Evolutionary conservation across 2,888 invertebrate species (phyloP).

Genomic region (Ichneumon xanthorius): DNA sequence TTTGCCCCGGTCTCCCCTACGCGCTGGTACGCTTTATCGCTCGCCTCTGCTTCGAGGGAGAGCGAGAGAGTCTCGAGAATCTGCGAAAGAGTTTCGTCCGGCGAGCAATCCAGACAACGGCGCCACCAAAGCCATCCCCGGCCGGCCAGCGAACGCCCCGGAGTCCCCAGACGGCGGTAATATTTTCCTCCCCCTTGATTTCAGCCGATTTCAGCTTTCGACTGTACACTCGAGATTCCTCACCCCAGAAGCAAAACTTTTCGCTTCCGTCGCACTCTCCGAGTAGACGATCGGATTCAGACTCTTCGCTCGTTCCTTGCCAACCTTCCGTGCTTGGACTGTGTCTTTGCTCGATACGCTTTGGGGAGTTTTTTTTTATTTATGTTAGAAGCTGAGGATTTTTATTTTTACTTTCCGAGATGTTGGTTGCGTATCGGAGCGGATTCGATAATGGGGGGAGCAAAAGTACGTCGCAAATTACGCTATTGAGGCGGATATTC

Average conservation of each 20-base stretch:
- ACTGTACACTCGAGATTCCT: not conserved
- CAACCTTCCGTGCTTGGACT: not conserved
- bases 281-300: not conserved
- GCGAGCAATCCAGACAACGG: not conserved
- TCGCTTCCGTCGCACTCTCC: conserved; percentile 38
- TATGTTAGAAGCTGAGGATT: not conserved
- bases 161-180: conserved; percentile 23
- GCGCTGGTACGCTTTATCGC: conserved; percentile 8
- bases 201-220: conserved; percentile 34
- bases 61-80: conserved; percentile 24
- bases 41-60: not conserved
- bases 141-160: conserved; percentile 17
- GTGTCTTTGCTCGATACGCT: not conserved
- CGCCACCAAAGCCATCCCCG: conserved; percentile 31
- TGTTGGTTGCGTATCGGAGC: not conserved
- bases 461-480: not conserved
- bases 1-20: not conserved
- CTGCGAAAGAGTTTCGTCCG: conserved; percentile 49
- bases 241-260: conserved; percentile 47
- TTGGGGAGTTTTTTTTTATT: not conserved
- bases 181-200: conserved; percentile 27
- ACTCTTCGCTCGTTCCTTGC: conserved; percentile 2
- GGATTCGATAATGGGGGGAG: not conserved
- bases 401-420: not conserved
- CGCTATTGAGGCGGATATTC: not conserved